Evolutionary conservation across 2,888 invertebrate species (phyloP).

Genomic region (Anoplius nigerrimus): DNA sequence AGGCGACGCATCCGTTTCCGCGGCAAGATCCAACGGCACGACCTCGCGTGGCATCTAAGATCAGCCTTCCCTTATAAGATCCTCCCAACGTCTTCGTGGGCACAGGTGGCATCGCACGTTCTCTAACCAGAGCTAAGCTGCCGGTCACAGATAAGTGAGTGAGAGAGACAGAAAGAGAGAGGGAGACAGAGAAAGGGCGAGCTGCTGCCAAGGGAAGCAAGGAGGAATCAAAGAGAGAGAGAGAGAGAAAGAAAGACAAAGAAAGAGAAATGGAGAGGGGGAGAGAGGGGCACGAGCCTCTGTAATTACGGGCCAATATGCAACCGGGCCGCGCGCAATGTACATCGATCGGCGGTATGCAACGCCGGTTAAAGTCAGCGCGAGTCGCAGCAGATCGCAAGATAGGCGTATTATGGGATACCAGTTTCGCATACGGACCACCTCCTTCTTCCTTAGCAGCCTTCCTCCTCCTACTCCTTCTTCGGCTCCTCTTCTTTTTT

Average conservation of each 20-base stretch:
- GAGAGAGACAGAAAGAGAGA: constrained; percentile 4
- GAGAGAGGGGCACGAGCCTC: constrained; percentile 43
- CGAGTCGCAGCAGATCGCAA: constrained; percentile 64
- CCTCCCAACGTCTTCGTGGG: constrained; percentile 45
- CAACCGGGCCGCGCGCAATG: constrained; percentile 57
- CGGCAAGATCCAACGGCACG: constrained; percentile 45
- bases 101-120: constrained; percentile 60
- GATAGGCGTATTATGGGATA: constrained; percentile 69
- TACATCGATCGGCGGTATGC: constrained; percentile 29
- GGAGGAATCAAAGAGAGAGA: constrained; percentile 5
- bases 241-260: too few species aligned
- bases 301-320: constrained; percentile 70
- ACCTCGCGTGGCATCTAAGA: constrained; percentile 41
- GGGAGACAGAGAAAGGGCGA: constrained; percentile 13
- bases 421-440: constrained; percentile 56
- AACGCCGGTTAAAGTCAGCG: constrained; percentile 53
- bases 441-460: constrained; percentile 30
- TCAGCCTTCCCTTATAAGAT: constrained; percentile 53
- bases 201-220: constrained; percentile 1
- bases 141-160: constrained; percentile 29
- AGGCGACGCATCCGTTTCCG: constrained; percentile 45
- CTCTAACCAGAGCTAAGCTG: constrained; percentile 45
- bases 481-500: constrained; percentile 18
- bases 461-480: constrained; percentile 1
- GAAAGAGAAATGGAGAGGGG: constrained; percentile 5